Evolutionary conservation across 2,888 invertebrate genomes (phyloP).

Genomic region (Pheosia tremula): DNA sequence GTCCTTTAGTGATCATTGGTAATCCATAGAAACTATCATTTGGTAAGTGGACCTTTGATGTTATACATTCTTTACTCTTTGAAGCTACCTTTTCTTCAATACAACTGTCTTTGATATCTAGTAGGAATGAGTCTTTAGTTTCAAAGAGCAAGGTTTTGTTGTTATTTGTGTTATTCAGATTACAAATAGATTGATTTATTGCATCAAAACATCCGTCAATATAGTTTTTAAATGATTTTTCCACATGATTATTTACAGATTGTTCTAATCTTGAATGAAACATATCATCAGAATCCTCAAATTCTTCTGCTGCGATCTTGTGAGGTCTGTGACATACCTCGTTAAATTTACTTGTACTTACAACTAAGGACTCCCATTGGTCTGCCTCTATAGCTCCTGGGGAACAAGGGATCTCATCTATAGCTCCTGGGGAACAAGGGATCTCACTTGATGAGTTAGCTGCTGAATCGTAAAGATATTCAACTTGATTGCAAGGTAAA

Average conservation of each 20-base stretch:
- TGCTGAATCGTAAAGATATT: constrained; percentile 65
- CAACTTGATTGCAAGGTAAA: constrained; percentile 75
- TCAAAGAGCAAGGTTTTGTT: constrained; percentile 59
- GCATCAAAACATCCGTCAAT: constrained; percentile 75
- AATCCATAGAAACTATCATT: constrained; percentile 89
- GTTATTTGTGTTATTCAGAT: constrained; percentile 55
- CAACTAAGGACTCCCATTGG: constrained; percentile 58
- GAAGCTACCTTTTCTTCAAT: constrained; percentile 36
- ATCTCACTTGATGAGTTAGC: constrained; percentile 54
- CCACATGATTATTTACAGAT: constrained; percentile 42
- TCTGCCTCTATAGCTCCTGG: constrained; percentile 52
- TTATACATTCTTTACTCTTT: background rate
- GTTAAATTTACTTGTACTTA: constrained; percentile 41
- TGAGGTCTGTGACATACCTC: constrained; percentile 24
- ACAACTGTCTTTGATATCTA: constrained; percentile 67
- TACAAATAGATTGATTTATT: constrained; percentile 80
- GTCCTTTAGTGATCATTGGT: constrained; percentile 87
- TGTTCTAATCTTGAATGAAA: constrained; percentile 63
- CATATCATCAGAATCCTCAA: constrained; percentile 65
- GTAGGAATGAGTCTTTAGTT: constrained; percentile 72
- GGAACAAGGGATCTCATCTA: constrained; percentile 59
- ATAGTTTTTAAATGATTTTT: constrained; percentile 35
- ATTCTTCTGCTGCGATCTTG: constrained; percentile 33
- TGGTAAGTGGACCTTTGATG: constrained; percentile 11
- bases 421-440: constrained; percentile 58